Evolutionary conservation across 1,140 invertebrate genomes (phyloP), one percentile per base, ranked within the genome.

Genomic region (Hycleus phaleratus): DNA sequence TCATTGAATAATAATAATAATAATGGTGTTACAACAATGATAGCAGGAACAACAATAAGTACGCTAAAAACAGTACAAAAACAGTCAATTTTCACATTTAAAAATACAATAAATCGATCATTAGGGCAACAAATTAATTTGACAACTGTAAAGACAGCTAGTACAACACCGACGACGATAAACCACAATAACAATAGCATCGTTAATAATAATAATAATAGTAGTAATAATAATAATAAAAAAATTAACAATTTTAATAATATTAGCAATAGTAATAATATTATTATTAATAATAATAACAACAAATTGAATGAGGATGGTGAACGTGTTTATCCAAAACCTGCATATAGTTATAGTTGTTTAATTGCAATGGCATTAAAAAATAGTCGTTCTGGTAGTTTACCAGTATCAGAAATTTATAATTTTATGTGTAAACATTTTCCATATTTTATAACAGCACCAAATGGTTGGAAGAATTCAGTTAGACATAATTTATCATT

Each of bases 401-500:
- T 98, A 65, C 95, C 95, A 2, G 95, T 98, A 5, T 96, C 94
- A 5, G 95, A 98, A 79, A 98, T 98, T 60, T 98, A 98, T 74
- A 95, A 93, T 73, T 98, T 98, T 72, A 97, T 98, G 87, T 97
- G 91, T 75, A 90, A 95, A 76, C 94, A 98, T 74, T 98, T 97
- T 73, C 95, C 95, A 2, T 97, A 97, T 74, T 98, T 97, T 73
- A 95, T 95, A 78, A 96, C 93, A 7, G 95, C 95, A 3, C 93
- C 94, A 42, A 94, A 90, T 72, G 95, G 94, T 11, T 98, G 95
- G 95, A 98, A 98, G 78, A 97, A 97, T 74, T 96, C 93, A 1
- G 95, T 97, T 1, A 80, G 95, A 60, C 95, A 97, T 73, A 97
- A 97, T 78, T 76, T 97, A 46, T 96, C 93, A 59, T 75, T 97